Conservation (phyloP, 2,113 vertebrate genomes). For the Silurus meridionalis region DNA sequence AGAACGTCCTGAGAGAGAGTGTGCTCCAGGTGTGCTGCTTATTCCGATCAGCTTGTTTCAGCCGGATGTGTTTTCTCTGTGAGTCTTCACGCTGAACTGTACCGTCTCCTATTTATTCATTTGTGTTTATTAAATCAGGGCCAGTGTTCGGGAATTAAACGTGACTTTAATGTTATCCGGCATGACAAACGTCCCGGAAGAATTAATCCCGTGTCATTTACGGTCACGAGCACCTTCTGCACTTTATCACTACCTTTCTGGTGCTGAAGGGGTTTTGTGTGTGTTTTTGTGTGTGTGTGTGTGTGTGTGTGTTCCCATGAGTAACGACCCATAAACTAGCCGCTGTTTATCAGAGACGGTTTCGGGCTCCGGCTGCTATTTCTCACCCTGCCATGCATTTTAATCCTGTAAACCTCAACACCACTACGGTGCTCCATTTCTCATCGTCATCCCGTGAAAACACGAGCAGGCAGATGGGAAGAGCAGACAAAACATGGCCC, state of each 20-base stretch:
- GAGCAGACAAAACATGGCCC: constrained; percentile 28
- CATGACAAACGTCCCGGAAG: neutral
- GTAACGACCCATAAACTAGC: constrained; percentile 38
- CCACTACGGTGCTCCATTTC: constrained; percentile 38
- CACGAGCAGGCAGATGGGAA: constrained; percentile 18
- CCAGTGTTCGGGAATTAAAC: neutral
- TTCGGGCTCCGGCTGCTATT: constrained; percentile 11
- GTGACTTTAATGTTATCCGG: neutral
- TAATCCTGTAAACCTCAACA: constrained; percentile 61
- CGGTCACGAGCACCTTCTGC: neutral
- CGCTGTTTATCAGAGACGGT: constrained; percentile 24
- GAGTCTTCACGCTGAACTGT: neutral
- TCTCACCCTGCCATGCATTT: constrained; percentile 32
- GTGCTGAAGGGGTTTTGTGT: neutral
- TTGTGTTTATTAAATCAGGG: neutral
- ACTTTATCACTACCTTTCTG: neutral
- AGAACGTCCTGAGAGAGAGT: no score
- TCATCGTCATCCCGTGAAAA: constrained; percentile 41
- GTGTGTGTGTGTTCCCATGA: constrained; percentile 28
- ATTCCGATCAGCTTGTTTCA: no score
- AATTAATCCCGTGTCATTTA: neutral
- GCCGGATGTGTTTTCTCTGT: neutral
- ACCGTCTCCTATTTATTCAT: neutral
- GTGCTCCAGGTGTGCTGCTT: no score
- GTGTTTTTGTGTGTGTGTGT: neutral